A percentile compares a stretch with the other conserved stretches of the same genome.
Evolutionary conservation across 2,888 invertebrate species (phyloP).

Genomic region (Ornithoptera priamus): DNA sequence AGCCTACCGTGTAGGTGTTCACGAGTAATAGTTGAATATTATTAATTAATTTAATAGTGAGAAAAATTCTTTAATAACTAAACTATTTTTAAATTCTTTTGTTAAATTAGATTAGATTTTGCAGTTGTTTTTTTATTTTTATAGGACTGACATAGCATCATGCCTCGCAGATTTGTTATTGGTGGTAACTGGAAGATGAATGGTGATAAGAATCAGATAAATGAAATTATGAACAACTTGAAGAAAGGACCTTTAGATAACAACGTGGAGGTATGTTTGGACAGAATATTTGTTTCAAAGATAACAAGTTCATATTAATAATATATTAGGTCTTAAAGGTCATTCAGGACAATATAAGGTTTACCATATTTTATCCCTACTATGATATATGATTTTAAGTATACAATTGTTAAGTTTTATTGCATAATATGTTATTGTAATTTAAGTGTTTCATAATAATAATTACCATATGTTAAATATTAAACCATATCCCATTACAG

Average conservation of each 20-base stretch:
- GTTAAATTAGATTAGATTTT: neutral
- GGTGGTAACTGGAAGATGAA: slow-evolving; percentile 99
- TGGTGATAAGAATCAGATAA: slow-evolving; percentile 91
- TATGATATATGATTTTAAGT: neutral
- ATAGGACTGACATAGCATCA: slow-evolving; percentile 53
- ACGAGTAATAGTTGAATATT: neutral
- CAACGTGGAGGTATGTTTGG: slow-evolving; percentile 84
- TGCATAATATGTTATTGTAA: neutral
- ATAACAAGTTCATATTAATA: neutral
- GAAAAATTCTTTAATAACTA: neutral
- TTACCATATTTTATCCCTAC: neutral
- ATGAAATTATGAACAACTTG: slow-evolving; percentile 88
- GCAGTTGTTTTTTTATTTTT: slow-evolving; percentile 3
- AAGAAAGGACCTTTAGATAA: slow-evolving; percentile 87
- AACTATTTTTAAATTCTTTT: neutral
- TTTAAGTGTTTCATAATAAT: neutral
- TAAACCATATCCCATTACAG: too few relatives aligned
- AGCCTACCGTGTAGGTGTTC: neutral
- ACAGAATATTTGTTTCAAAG: neutral
- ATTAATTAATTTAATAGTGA: neutral
- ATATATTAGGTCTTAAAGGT: neutral
- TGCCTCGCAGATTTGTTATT: slow-evolving; percentile 96
- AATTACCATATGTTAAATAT: too few relatives aligned
- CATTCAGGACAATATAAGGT: neutral
- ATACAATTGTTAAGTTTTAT: neutral